Conservation (phyloP, 1,140 invertebrate species). For the Medauroidea extradentata region DNA sequence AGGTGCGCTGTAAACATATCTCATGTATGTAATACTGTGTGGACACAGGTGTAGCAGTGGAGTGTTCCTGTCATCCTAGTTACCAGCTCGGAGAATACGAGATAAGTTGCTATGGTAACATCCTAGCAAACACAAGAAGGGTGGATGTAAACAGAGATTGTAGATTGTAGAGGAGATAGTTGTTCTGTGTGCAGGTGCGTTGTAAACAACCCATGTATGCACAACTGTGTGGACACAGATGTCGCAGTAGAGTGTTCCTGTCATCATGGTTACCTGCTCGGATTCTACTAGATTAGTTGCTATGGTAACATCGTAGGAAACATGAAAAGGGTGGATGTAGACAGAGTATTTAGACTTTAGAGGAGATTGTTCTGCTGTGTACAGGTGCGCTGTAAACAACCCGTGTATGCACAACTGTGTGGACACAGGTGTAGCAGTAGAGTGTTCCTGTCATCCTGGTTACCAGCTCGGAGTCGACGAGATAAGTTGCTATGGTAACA, state of each 20-base stretch:
- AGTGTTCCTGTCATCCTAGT: conserved; percentile 56
- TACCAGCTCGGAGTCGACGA: conserved; percentile 42
- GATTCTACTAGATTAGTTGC: conserved; percentile 21
- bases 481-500: conserved; percentile 10
- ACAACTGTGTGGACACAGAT: conserved; percentile 59
- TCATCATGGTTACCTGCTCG: conserved; percentile 48
- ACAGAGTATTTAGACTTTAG: too few relatives aligned
- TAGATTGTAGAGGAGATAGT: background rate
- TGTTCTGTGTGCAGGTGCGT: conserved; percentile 43
- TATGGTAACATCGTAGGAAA: too few relatives aligned
- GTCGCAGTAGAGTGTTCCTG: conserved; percentile 58
- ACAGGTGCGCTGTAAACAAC: conserved; percentile 54
- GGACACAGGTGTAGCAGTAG: conserved; percentile 55
- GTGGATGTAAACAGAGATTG: too few relatives aligned
- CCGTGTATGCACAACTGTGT: conserved; percentile 62
- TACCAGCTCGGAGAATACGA: conserved; percentile 42
- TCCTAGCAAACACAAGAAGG: too few relatives aligned
- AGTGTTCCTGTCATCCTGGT: conserved; percentile 56
- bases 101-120: conserved; percentile 7
- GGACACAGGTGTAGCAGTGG: conserved; percentile 55
- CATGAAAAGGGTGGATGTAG: too few relatives aligned
- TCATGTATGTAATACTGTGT: conserved; percentile 62
- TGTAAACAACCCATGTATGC: conserved; percentile 59
- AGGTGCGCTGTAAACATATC: conserved; percentile 56
- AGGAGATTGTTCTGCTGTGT: background rate